A percentile compares a stretch with the other conserved stretches of the same genome.
phyloP scores from a whole-genome alignment of 2,113 vertebrate species.

The Colaptes auratus region DNA sequence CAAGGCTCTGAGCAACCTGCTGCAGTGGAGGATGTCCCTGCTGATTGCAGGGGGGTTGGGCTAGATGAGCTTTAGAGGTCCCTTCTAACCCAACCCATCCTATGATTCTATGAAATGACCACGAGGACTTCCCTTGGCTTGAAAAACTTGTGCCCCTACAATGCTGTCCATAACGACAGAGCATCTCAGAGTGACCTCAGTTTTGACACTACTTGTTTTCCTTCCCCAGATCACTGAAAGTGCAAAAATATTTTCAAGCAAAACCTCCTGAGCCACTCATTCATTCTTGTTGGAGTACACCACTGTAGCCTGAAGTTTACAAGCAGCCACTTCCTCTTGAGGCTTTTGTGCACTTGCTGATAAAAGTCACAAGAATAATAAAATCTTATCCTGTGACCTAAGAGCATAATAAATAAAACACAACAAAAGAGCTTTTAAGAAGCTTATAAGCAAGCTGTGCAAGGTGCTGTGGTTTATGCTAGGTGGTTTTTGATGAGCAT shows the following conservation, averaged over 20 bases:
- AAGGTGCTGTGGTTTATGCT: background rate
- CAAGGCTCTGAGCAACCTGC: no score
- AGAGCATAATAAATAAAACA: background rate
- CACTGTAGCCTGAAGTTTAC: background rate
- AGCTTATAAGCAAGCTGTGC: background rate
- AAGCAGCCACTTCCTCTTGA: background rate
- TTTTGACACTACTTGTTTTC: background rate
- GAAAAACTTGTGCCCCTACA: background rate
- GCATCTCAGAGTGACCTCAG: background rate
- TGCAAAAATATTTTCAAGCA: background rate
- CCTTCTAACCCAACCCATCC: no score
- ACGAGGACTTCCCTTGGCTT: background rate
- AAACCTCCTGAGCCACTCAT: background rate
- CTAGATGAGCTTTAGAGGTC: no score
- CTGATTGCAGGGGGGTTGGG: no score
- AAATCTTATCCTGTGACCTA: background rate
- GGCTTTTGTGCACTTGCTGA: background rate
- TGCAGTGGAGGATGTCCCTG: no score
- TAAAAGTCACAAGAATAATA: background rate
- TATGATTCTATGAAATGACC: background rate
- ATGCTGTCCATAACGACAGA: background rate
- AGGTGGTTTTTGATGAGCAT: background rate
- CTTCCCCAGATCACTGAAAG: background rate
- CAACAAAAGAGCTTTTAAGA: background rate
- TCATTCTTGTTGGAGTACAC: background rate